phyloP scores from a whole-genome alignment of 2,113 vertebrate species.

The Ranitomeya variabilis region DNA sequence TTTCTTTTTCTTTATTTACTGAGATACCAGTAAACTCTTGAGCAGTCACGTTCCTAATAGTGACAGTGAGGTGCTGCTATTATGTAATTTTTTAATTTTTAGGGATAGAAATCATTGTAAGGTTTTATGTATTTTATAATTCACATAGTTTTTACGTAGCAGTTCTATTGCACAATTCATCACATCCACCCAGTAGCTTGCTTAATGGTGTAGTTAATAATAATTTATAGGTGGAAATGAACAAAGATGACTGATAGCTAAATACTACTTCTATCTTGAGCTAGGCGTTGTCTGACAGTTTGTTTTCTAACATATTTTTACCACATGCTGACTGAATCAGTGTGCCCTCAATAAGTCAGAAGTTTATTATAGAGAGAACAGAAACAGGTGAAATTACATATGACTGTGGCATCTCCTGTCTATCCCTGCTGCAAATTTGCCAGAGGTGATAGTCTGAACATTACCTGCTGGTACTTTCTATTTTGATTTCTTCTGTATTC shows the following conservation, averaged over 20 bases:
- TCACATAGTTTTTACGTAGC: background rate
- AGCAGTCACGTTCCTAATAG: no score
- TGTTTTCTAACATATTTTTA: background rate
- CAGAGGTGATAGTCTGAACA: background rate
- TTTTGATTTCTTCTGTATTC: background rate
- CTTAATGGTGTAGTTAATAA: background rate
- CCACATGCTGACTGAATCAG: slow-evolving; percentile 3
- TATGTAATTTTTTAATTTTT: background rate
- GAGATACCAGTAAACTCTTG: no score
- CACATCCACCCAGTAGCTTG: background rate
- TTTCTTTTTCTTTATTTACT: no score
- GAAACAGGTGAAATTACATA: background rate
- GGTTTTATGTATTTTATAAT: background rate
- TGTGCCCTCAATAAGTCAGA: slow-evolving; percentile 47
- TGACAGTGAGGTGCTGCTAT: no score
- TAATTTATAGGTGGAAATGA: background rate
- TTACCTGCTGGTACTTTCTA: background rate
- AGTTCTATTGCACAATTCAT: background rate
- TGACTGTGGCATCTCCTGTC: background rate
- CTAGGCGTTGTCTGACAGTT: slow-evolving; percentile 6
- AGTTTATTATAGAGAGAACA: background rate
- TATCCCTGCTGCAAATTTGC: background rate
- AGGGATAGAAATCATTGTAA: background rate
- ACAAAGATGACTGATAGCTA: background rate
- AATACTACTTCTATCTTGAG: background rate